A percentile compares a stretch with the other conserved stretches of the same genome.
These are phyloP conservation scores for Epinotia brunnichana DNA, from an alignment of 2,888 invertebrate species.

Conservation along the genomic window DNA sequence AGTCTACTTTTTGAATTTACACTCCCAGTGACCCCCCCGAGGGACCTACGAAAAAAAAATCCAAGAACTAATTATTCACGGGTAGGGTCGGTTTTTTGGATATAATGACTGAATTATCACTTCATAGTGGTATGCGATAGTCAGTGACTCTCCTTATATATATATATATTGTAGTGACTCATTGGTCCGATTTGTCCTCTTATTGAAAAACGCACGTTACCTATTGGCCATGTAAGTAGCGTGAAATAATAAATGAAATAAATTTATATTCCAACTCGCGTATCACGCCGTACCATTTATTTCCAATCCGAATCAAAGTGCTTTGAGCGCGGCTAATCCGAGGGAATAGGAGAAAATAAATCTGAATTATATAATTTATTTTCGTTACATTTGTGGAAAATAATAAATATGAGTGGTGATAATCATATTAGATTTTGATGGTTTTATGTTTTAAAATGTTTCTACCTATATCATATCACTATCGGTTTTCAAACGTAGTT, in stretches of 20 bases:
- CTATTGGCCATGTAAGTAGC: background rate
- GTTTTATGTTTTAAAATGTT: background rate
- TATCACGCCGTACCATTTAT: constrained; percentile 12
- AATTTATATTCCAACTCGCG: constrained; percentile 28
- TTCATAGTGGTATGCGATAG: too few relatives aligned
- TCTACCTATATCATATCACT: background rate
- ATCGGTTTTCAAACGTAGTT: background rate
- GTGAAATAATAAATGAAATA: constrained; percentile 27
- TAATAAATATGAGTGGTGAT: too few relatives aligned
- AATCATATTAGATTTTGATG: background rate
- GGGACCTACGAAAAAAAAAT: too few relatives aligned
- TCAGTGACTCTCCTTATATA: too few relatives aligned
- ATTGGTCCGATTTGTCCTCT: background rate
- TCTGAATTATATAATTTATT: background rate
- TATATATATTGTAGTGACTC: too few relatives aligned
- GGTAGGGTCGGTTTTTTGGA: too few relatives aligned
- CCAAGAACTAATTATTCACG: too few relatives aligned
- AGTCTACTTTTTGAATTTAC: too few relatives aligned
- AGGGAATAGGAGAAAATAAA: constrained; percentile 6
- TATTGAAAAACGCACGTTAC: constrained; percentile 1
- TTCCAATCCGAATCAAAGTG: constrained; percentile 23
- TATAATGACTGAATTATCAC: too few relatives aligned
- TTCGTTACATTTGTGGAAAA: background rate
- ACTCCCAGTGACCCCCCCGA: too few relatives aligned
- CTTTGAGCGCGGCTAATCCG: constrained; percentile 18